These are phyloP conservation scores for Metacarcinus magister DNA, from an alignment of 2,888 invertebrate genomes.

Conservation along the genomic window DNA sequence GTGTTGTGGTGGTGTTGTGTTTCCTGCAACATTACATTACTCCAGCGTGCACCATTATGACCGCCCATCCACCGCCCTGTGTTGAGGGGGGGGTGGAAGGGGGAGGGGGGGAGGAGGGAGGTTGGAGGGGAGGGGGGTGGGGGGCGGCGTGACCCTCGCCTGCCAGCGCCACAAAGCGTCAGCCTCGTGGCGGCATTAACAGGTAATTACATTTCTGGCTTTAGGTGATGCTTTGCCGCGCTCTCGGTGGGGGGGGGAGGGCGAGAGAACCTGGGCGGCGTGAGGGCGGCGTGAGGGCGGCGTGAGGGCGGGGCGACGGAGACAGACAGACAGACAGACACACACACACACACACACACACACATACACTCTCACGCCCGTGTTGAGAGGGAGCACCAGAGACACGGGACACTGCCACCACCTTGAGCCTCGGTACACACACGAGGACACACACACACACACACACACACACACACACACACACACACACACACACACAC, in stretches of 20 bases:
- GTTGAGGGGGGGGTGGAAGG: background rate
- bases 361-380: background rate
- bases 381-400: background rate
- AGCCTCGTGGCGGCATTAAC: background rate
- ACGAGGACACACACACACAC: background rate
- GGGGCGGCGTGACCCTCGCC: background rate
- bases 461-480: conserved; percentile 27
- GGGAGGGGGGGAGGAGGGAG: background rate
- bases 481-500: background rate
- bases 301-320: background rate
- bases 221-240: background rate
- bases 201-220: conserved; percentile 29
- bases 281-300: background rate
- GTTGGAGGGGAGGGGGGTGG: background rate
- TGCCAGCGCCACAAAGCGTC: background rate
- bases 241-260: background rate
- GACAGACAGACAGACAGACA: background rate
- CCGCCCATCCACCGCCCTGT: background rate
- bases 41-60: background rate
- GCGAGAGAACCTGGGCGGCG: background rate
- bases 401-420: background rate
- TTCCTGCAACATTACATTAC: background rate
- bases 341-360: no score
- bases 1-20: background rate
- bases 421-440: background rate